Evolutionary conservation across 2,888 invertebrate genomes (phyloP), one percentile per base, ranked within the genome.

Genomic region (Omphaloscelis lunosa): DNA sequence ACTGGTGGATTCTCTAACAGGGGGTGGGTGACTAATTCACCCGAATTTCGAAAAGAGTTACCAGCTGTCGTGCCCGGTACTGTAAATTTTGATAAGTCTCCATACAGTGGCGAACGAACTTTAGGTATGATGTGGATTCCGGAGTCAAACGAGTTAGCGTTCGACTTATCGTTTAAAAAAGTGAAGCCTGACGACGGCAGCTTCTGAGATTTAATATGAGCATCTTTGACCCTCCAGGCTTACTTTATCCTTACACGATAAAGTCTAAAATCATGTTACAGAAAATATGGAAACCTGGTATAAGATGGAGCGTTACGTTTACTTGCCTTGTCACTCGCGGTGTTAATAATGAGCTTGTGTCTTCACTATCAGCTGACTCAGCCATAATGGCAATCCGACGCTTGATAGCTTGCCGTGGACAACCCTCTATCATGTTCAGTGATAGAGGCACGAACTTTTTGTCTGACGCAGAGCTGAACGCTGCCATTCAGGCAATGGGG

Each of bases 71-170:
- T 51, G 65, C 45, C 65, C 12, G 45, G 65, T 23, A 41, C 63
- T n/a, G 63, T 63, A 20, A 65, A 45, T 27, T 45, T 45, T 41
- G 65, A 65, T 15, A 65, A 65, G 27, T 65, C 65, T 27, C 65
- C 65, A 41, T 65, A 65, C 7, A 65, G 12, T 45, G 65, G 27
- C 27, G 65, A 65, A 65, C 23, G 65, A 27, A 65, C 45, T 11
- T 45, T 65, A 45, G 65, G 65, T 17, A 65, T 65, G 45, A 27
- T 65, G 45, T 45, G 65, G 65, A 3, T 45, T 7, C 41, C 65
- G 41, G 45, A 65, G 17, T 45, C 65, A 39, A 27, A 65, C n/a
- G 45, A 65, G 65, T 41, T 65, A 65, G 27, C 65, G 45, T 65
- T 45, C 41, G 65, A 45, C 17, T 17, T 65, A 17, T 65, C 65